Base-by-base conservation (phyloP, 2,888 invertebrate genomes). In the Heliconius hortense region DNA sequence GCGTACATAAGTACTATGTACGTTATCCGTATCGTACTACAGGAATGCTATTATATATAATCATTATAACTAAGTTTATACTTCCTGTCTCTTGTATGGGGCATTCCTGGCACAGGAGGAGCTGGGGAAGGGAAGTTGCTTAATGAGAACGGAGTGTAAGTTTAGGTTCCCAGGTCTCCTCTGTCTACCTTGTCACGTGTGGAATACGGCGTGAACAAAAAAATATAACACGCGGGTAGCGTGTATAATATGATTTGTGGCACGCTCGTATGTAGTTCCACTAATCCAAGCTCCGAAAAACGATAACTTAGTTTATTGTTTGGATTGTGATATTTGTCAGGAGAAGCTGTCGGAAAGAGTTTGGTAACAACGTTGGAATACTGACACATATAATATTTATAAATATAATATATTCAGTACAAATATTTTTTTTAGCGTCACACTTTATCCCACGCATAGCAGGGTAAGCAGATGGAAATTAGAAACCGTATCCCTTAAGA, bases 261-360 rank as follows among this genome's bases (percentile, higher is more conserved):
- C 13, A 31, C 31, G 31, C 11, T 69, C 56, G 56, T n/a, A 56
- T n/a, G n/a, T 69, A 56, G n/a, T 31, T 31, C n/a, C 15, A n/a
- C n/a, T 56, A 35, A 71, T 35, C 11, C 43, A 28, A 39, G 26
- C 26, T 43, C 66, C 2, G 43, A 24, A 39, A 71, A 71, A 24
- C 68, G 62, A 48, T 67, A 76, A 72, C 72, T 66, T 60, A 53
- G 68, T 76, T 72, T 72, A 59, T 71, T 72, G 53, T 76, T 76
- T 67, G 53, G 39, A 68, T 75, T 64, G 72, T 75, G 53, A 76
- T 72, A 72, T 68, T 68, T 68, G 62, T 72, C 62, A 62, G n/a
- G 63, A 24, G 39, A 63, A 75, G 67, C 59, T 75, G 26, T 75
- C 15, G 28, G 24, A 75, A 60, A 72, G 53, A 10, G 56, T 63